Base-by-base conservation (phyloP, 2,113 vertebrate species). In the Gyps fulvus region DNA sequence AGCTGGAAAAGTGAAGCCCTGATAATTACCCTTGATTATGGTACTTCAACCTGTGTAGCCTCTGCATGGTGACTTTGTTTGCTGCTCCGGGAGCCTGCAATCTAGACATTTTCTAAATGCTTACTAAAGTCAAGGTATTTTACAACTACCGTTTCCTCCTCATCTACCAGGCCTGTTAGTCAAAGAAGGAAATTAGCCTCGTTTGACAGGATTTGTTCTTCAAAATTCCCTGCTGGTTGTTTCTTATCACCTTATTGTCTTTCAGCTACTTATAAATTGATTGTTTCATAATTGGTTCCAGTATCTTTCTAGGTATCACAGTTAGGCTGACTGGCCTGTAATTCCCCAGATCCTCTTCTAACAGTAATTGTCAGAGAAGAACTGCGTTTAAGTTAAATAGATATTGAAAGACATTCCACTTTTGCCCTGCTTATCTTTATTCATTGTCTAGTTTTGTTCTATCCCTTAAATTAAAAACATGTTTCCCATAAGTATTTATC, bases 281-380 rank as follows among this genome's bases (percentile, higher is more conserved):
- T 94, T 91, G 92, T 94, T 94, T 91, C 85, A 73, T 97, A 96
- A 94, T 94, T 94, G 90, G 63, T 88, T 97, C 92, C 79, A 74
- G 73, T 93, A 96, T 96, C 92, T 94, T 70, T 90, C 76, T 58
- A 63, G 82, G 93, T 92, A 97, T 96, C 93, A 87, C 4, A 2
- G 84, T 57, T 83, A 87, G 69, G 63, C 93, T 89, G 90, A 63
- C 90, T 95, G 94, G 86, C 76, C 95, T 92, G 63, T 86, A 97
- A 97, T 96, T 95, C 95, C 90, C 93, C n/a, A 93, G 59, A 36
- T 86, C 67, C 69, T 90, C 93, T 89, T 90, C 31, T 54, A 91
- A 77, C 50, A 92, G 87, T 93, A 80, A 90, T 94, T 94, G 95
- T 85, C 91, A 88, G 84, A 90, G 81, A 81, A 87, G 43, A 94